A percentile compares a stretch with the other conserved stretches of the same genome.
Conservation (phyloP, 2,888 invertebrate genomes). For the Drosophila nr. perissopoda region DNA sequence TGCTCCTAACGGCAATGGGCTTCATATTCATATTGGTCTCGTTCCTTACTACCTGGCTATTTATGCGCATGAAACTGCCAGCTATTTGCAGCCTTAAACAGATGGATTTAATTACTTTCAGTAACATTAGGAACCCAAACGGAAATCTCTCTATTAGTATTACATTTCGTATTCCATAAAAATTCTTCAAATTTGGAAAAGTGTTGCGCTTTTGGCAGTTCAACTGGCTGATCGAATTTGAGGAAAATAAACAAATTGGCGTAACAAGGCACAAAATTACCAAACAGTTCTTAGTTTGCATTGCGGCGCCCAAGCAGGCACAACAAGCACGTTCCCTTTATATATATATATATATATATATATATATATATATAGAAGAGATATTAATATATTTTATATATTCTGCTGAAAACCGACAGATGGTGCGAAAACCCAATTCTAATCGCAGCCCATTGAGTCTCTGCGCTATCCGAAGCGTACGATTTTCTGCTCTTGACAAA, state of each 20-base stretch:
- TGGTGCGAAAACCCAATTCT: no score
- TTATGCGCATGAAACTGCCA: constrained; percentile 99
- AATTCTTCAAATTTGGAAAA: neutral
- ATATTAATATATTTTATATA: no score
- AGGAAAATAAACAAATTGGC: constrained; percentile 39
- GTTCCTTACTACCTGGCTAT: constrained; percentile 98
- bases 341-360: neutral
- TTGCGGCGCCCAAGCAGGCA: constrained; percentile 39
- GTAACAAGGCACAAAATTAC: constrained; percentile 43
- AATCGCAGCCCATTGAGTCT: no score
- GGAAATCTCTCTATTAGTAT: constrained; percentile 45
- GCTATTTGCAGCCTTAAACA: constrained; percentile 87
- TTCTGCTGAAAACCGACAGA: no score
- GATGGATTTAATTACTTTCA: neutral
- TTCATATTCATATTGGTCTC: constrained; percentile 96
- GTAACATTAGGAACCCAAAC: neutral
- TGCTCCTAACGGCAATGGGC: constrained; percentile 92
- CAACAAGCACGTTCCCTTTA: constrained; percentile 18
- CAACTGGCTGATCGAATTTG: neutral
- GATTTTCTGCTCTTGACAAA: no score
- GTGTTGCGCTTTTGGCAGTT: constrained; percentile 17
- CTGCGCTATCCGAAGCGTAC: no score
- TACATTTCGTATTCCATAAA: constrained; percentile 10
- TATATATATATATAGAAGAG: constrained; percentile 25
- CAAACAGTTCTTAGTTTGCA: constrained; percentile 51